Evolutionary conservation across 2,797 vertebrate genomes (phyloP).

Genomic region (Rhynchonycteris naso): DNA sequence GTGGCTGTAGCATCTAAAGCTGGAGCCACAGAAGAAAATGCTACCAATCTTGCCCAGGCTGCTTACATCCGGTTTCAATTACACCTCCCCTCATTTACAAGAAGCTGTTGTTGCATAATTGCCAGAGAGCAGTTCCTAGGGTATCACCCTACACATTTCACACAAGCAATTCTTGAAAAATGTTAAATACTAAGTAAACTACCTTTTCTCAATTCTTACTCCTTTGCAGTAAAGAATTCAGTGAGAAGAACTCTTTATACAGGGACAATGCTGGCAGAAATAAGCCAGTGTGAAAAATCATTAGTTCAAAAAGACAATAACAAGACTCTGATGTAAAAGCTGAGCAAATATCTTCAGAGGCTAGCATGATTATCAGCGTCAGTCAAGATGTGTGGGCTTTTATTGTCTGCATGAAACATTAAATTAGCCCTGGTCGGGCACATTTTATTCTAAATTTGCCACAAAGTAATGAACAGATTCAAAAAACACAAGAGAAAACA

Average conservation of each 20-base stretch:
- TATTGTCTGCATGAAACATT: constrained; percentile 46
- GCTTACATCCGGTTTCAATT: neutral
- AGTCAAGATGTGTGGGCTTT: neutral
- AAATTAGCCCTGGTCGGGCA: neutral
- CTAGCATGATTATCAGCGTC: neutral
- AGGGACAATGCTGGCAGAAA: neutral
- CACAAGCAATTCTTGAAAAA: neutral
- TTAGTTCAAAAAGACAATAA: constrained; percentile 13
- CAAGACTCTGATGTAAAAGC: neutral
- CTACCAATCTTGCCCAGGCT: neutral
- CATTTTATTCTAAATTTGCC: constrained; percentile 51
- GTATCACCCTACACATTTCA: neutral
- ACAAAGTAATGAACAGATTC: constrained; percentile 60
- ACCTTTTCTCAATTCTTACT: neutral
- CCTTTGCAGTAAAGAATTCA: neutral
- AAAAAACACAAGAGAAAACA: neutral
- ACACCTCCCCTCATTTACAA: neutral
- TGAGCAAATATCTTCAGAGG: neutral
- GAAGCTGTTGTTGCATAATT: neutral
- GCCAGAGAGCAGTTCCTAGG: neutral
- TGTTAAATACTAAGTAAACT: neutral
- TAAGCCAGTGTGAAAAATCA: neutral
- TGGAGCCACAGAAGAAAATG: neutral
- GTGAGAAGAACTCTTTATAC: neutral
- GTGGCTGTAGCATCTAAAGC: neutral